Conservation (phyloP, 37 sponge, comb jelly and placozoan species). For the Agelas oroides region DNA sequence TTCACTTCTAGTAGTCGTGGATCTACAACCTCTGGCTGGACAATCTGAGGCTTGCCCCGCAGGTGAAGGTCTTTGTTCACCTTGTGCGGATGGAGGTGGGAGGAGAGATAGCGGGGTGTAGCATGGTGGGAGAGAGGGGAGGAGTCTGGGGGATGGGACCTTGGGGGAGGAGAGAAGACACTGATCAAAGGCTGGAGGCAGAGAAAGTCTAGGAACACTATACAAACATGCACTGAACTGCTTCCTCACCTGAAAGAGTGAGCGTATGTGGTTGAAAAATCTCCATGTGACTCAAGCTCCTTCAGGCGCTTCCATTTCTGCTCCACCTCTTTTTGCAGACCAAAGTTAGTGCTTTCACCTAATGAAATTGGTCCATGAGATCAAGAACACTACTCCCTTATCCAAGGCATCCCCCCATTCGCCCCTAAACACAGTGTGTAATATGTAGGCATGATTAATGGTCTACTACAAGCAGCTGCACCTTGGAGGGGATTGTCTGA, state of each 20-base stretch:
- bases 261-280: slow-evolving; percentile 43
- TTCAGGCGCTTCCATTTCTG: slow-evolving; percentile 70
- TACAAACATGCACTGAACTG: too few relatives aligned
- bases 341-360: slow-evolving; percentile 69
- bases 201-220: too few relatives aligned
- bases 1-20: slow-evolving; percentile 17
- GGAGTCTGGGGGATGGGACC: background rate
- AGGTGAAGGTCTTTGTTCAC: slow-evolving; percentile 68
- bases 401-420: too few relatives aligned
- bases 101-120: slow-evolving; percentile 69
- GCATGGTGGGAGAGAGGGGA: slow-evolving; percentile 8
- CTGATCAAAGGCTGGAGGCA: too few relatives aligned
- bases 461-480: too few relatives aligned
- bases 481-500: slow-evolving; percentile 81
- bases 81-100: slow-evolving; percentile 71
- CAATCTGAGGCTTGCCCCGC: slow-evolving; percentile 36
- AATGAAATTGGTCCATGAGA: too few relatives aligned
- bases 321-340: slow-evolving; percentile 57
- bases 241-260: slow-evolving; percentile 56
- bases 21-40: slow-evolving; percentile 56
- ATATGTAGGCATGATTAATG: too few relatives aligned
- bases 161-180: background rate
- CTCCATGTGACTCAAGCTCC: slow-evolving; percentile 50
- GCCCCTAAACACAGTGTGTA: too few relatives aligned
- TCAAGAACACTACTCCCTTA: too few relatives aligned